Conservation (phyloP, 2,797 vertebrate species). For the Smutsia gigantea region DNA sequence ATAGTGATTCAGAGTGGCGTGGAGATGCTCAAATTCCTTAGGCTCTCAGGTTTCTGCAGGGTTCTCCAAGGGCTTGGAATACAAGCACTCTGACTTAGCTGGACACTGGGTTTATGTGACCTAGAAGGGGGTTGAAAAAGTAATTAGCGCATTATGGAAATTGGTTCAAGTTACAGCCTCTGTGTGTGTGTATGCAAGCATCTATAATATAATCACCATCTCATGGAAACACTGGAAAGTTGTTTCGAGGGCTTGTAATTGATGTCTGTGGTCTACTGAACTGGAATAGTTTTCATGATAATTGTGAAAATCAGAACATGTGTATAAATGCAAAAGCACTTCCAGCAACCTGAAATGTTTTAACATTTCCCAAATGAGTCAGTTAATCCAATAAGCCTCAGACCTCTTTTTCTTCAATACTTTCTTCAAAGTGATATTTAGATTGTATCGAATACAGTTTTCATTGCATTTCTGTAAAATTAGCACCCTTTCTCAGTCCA, state of each 20-base stretch:
- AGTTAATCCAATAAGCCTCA: not conserved
- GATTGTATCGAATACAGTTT: not conserved
- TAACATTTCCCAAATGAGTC: slow-evolving; percentile 30
- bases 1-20: not conserved
- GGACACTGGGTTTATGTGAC: not conserved
- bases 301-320: not conserved
- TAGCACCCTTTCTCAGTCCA: not conserved
- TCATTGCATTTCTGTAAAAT: not conserved
- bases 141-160: not conserved
- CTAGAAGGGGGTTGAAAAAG: not conserved
- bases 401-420: not conserved
- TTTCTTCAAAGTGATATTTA: slow-evolving; percentile 26
- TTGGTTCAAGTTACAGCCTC: not conserved
- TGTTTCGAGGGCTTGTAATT: not conserved
- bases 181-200: not conserved
- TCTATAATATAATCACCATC: not conserved
- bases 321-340: not conserved
- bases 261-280: not conserved
- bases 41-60: not conserved
- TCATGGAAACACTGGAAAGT: not conserved
- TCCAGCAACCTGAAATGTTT: not conserved
- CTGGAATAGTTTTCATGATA: not conserved
- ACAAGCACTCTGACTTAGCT: not conserved
- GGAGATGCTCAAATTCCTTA: not conserved
- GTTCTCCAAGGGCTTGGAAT: not conserved